Conservation (phyloP, 2,888 invertebrate genomes). For the Drosophila silvestris region DNA sequence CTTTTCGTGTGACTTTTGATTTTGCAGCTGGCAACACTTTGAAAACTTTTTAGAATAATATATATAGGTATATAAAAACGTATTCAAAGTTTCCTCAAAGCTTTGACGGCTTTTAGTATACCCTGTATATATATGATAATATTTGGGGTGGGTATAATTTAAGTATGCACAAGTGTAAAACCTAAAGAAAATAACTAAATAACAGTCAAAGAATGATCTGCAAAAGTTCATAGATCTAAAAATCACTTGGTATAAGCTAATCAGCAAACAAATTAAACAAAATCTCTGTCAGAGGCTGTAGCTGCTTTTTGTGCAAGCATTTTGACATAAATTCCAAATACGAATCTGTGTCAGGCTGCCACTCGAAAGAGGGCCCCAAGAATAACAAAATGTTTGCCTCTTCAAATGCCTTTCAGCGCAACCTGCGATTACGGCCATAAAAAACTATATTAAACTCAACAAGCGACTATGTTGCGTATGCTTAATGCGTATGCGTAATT, state of each 20-base stretch:
- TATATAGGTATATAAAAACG: not conserved
- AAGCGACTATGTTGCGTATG: slow-evolving; percentile 56
- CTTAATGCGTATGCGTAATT: slow-evolving; percentile 67
- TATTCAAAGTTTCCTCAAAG: slow-evolving; percentile 39
- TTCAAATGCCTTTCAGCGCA: slow-evolving; percentile 59
- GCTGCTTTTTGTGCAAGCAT: slow-evolving; percentile 24
- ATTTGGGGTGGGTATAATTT: not conserved
- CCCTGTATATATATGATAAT: not conserved
- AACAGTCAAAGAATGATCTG: not conserved
- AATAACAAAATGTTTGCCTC: slow-evolving; percentile 27
- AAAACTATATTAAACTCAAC: slow-evolving; percentile 42
- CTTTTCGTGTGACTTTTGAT: slow-evolving; percentile 39
- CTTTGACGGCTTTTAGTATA: slow-evolving; percentile 39
- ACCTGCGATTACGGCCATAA: slow-evolving; percentile 38
- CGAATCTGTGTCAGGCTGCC: slow-evolving; percentile 47
- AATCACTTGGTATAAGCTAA: not conserved
- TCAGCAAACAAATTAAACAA: not conserved
- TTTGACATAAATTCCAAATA: slow-evolving; percentile 36
- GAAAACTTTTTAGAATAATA: slow-evolving; percentile 45
- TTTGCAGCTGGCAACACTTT: slow-evolving; percentile 55
- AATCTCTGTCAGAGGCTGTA: not conserved
- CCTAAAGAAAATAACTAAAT: not conserved
- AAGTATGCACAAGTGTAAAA: not conserved
- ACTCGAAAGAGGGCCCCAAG: slow-evolving; percentile 45
- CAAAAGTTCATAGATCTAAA: not conserved